phyloP scores from a whole-genome alignment of 1,140 invertebrate genomes.

The Trichogramma pretiosum region DNA sequence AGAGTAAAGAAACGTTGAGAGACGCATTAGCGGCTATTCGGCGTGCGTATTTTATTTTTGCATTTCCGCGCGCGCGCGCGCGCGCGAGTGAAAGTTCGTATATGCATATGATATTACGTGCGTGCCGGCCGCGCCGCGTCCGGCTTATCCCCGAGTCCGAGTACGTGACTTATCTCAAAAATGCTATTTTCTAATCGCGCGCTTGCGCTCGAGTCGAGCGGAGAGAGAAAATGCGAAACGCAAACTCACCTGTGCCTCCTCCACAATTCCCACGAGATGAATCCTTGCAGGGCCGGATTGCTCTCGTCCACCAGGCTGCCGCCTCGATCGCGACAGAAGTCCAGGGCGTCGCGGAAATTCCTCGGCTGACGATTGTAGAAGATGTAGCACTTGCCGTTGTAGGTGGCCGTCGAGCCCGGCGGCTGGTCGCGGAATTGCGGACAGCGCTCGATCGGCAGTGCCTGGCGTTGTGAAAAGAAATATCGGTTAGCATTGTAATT shows the following conservation, averaged over 20 bases:
- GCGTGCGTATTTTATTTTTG: neutral
- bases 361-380: constrained; percentile 85
- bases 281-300: constrained; percentile 87
- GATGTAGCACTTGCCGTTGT: constrained; percentile 93
- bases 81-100: no score
- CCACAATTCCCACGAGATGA: constrained; percentile 91
- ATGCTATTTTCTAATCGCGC: no score
- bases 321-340: constrained; percentile 67
- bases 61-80: no score
- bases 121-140: no score
- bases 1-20: neutral
- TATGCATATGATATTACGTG: no score
- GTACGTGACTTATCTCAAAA: no score
- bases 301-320: constrained; percentile 86
- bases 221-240: no score
- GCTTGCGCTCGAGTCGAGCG: neutral
- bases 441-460: constrained; percentile 84
- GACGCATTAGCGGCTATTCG: neutral
- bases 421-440: constrained; percentile 87
- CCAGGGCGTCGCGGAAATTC: constrained; percentile 69
- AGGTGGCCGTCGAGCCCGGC: constrained; percentile 83
- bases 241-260: constrained; percentile 65
- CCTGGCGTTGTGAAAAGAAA: constrained; percentile 39
- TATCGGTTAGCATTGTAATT: neutral
- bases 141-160: no score